Percentiles rank a stretch among this genome's conserved stretches.
These are phyloP conservation scores for Andricus curvator DNA, from an alignment of 2,888 invertebrate species.

Conservation along the genomic window DNA sequence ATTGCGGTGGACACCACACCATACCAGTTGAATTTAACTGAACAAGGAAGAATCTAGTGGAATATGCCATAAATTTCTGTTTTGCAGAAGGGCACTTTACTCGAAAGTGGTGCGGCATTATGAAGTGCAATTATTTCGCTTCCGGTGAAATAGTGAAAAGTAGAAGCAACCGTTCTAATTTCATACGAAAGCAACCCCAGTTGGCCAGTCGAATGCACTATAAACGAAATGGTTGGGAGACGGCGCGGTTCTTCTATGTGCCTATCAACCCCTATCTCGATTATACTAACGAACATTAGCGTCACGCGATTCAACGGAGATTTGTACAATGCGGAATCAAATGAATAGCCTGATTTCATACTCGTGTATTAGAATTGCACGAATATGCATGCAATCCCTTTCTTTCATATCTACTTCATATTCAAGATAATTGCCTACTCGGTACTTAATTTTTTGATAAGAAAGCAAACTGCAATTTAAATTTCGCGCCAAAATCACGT, in stretches of 20 bases:
- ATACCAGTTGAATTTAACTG: neutral
- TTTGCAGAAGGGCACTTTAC: constrained; percentile 62
- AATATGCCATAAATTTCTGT: constrained; percentile 36
- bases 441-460: neutral
- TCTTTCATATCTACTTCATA: neutral
- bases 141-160: constrained; percentile 65
- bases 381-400: neutral
- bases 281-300: constrained; percentile 7
- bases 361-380: constrained; percentile 3
- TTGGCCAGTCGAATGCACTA: neutral
- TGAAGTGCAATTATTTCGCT: constrained; percentile 68
- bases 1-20: neutral
- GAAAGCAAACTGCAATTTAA: neutral
- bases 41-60: neutral
- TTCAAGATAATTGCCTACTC: neutral
- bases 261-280: constrained; percentile 3
- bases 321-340: neutral
- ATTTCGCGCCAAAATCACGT: neutral
- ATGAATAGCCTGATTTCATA: constrained; percentile 8
- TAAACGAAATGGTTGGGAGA: neutral
- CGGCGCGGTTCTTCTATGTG: constrained; percentile 5
- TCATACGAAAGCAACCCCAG: constrained; percentile 63
- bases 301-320: constrained; percentile 10
- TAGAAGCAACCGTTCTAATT: constrained; percentile 65
- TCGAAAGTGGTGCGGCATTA: constrained; percentile 61